These are phyloP conservation scores for Echinops telfairi DNA, from an alignment of 2,113 vertebrate species.

Conservation along the genomic window DNA sequence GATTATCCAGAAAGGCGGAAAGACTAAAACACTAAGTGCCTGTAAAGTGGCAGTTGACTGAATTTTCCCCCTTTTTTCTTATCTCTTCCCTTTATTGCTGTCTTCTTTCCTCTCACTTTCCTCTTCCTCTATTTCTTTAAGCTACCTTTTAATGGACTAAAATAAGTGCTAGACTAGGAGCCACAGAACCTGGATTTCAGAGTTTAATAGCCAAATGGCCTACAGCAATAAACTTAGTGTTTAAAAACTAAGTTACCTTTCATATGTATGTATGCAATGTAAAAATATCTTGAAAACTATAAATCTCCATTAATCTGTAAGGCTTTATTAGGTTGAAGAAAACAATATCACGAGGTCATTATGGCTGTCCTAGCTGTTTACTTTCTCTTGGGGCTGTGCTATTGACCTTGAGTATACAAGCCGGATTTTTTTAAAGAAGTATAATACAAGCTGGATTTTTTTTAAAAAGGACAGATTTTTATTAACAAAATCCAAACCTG, in stretches of 20 bases:
- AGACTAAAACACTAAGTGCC: background rate
- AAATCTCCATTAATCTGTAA: conserved; percentile 71
- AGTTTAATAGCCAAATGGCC: conserved; percentile 61
- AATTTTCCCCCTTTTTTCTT: conserved; percentile 7
- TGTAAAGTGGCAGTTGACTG: conserved; percentile 26
- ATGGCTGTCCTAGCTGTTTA: background rate
- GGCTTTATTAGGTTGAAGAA: conserved; percentile 46
- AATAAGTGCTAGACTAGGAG: conserved; percentile 41
- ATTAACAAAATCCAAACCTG: conserved; percentile 48
- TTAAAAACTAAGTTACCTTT: conserved; percentile 71
- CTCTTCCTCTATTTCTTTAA: conserved; percentile 50
- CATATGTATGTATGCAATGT: conserved; percentile 30
- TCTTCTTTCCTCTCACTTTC: conserved; percentile 16
- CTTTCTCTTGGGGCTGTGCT: conserved; percentile 4
- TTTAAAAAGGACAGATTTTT: background rate
- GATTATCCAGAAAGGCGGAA: background rate
- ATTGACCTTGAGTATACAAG: conserved; percentile 25
- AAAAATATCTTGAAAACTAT: conserved; percentile 58
- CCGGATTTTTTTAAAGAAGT: background rate
- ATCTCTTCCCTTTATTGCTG: conserved; percentile 37
- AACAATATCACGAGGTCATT: conserved; percentile 55
- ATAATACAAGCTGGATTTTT: background rate
- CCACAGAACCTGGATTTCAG: background rate
- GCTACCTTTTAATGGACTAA: conserved; percentile 56
- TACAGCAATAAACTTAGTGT: conserved; percentile 49